These are phyloP conservation scores for Osmerus mordax DNA, from an alignment of 2,113 vertebrate genomes.

Conservation along the genomic window DNA sequence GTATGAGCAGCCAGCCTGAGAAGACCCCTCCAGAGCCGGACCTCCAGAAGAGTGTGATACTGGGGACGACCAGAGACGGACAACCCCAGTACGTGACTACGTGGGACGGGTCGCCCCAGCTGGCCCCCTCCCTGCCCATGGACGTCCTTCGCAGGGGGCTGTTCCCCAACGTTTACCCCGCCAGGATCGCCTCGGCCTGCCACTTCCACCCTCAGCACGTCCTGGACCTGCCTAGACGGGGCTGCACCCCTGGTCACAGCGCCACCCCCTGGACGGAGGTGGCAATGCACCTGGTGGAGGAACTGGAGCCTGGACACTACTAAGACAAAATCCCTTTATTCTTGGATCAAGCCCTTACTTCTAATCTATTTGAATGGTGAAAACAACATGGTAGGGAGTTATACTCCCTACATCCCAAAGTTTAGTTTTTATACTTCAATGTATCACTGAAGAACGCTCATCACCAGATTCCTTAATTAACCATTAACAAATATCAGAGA, in stretches of 20 bases:
- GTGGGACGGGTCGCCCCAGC: conserved; percentile 36
- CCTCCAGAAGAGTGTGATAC: conserved; percentile 38
- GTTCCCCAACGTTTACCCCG: conserved; percentile 56
- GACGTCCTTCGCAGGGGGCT: conserved; percentile 55
- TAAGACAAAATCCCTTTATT: conserved; percentile 21
- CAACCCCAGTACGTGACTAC: conserved; percentile 33
- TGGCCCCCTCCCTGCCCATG: conserved; percentile 48
- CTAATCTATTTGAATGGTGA: no score
- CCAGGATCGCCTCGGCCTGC: conserved; percentile 43
- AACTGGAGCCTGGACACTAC: conserved; percentile 56
- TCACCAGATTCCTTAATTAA: no score
- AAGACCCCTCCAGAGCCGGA: conserved; percentile 26
- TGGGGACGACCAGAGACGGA: conserved; percentile 23
- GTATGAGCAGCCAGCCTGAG: conserved; percentile 34
- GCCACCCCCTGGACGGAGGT: conserved; percentile 66
- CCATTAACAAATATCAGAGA: no score
- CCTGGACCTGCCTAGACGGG: conserved; percentile 35
- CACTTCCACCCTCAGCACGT: conserved; percentile 47
- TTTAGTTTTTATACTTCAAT: no score
- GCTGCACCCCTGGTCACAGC: conserved; percentile 15
- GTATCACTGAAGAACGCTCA: no score
- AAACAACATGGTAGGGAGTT: no score
- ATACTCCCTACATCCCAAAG: no score
- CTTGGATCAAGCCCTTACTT: no score
- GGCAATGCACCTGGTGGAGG: conserved; percentile 65